Percentiles rank a stretch among this genome's conserved stretches.
Evolutionary conservation across 2,888 invertebrate genomes (phyloP).

Genomic region (Cantharis nigra): DNA sequence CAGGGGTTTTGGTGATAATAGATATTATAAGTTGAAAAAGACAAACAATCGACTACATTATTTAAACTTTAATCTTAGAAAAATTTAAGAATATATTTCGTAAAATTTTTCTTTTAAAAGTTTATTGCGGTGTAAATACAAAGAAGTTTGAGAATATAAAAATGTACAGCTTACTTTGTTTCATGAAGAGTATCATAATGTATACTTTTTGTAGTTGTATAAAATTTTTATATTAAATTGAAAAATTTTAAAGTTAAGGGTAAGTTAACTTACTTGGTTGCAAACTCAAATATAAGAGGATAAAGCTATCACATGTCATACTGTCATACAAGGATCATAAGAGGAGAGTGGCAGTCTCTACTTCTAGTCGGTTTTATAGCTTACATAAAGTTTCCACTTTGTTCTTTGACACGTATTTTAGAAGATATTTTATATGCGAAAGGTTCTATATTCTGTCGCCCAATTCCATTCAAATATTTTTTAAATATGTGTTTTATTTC

Average conservation of each 20-base stretch:
- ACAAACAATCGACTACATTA: not conserved
- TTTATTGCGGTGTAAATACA: not conserved
- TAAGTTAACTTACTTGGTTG: constrained; percentile 11
- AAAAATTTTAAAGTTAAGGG: constrained; percentile 11
- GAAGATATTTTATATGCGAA: constrained; percentile 35
- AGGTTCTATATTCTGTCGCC: constrained; percentile 29
- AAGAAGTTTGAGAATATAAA: not conserved
- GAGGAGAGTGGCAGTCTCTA: constrained; percentile 23
- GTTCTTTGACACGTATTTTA: constrained; percentile 35
- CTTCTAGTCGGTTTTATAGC: constrained; percentile 29
- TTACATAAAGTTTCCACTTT: constrained; percentile 36
- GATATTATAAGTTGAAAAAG: not conserved
- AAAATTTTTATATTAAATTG: constrained; percentile 16
- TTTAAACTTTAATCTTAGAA: not conserved
- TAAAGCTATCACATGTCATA: constrained; percentile 31
- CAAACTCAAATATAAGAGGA: constrained; percentile 25
- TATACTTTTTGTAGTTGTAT: not conserved
- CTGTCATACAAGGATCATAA: constrained; percentile 28
- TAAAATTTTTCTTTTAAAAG: not conserved
- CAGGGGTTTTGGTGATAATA: not conserved
- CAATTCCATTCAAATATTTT: constrained; percentile 26
- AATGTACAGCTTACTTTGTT: not conserved
- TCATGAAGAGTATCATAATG: not conserved
- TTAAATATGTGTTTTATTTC: constrained; percentile 19
- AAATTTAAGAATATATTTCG: not conserved